Evolutionary conservation across 2,888 invertebrate species (phyloP), one percentile per base, ranked within the genome.

Genomic region (Cetonia aurata): DNA sequence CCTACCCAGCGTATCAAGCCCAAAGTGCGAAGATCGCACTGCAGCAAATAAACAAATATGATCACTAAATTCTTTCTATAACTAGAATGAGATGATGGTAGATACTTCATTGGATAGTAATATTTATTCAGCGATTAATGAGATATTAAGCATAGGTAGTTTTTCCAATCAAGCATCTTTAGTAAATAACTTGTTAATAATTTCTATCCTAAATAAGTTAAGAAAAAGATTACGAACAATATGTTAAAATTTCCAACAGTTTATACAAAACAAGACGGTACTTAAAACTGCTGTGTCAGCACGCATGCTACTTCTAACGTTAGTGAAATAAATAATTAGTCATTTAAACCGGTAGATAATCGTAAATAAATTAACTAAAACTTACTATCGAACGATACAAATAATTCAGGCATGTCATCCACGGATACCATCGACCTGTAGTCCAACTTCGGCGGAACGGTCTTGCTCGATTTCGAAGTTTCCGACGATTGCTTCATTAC

Each of bases 331-430:
- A 41, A 62, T 50, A 8, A 42, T 46, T 55, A 48, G 42, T 42
- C 52, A 37, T 19, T 57, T 19, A 37, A n/a, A 67, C 17, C 10
- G 19, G 71, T 25, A 70, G 66, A 62, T 71, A 69, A 13, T 37
- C 8, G 46, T 6, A 60, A 10, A 15, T 13, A 44, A 42, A 33
- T 41, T 1, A 31, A 56, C 33, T 42, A 65, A 74, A 79, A 92
- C 95, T 92, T 86, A 96, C 96, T 95, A 85, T 97, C 96, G 83
- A 98, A 94, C 60, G 96, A 95, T 77, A 94, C 94, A 87, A 98
- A 97, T 77, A 98, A 89, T 85, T 96, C 96, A 3, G 97, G 96
- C 91, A 95, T 96, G 83, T 98, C 98, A 80, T 96, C 96, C 75
- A 96, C 93, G 19, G 95, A 95, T 73, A 96, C 96, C 95, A 96